Evolutionary conservation across 2,888 invertebrate genomes (phyloP).

Genomic region (Polyommatus icarus): DNA sequence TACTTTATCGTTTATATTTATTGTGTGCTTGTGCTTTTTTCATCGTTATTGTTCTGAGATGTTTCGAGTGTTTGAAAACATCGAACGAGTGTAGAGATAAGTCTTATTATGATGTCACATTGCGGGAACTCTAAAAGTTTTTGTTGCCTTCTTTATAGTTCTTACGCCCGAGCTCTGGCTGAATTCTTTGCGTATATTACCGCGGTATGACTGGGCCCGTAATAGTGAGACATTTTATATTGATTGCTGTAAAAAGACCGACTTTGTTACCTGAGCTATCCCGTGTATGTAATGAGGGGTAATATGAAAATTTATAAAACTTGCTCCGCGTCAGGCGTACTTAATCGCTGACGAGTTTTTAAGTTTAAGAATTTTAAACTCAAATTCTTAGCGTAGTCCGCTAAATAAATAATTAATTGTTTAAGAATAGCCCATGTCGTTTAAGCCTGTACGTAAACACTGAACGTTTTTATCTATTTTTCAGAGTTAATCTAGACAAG

Average conservation of each 20-base stretch:
- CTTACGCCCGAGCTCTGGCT: not conserved
- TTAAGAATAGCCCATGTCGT: not conserved
- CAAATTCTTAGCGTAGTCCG: not conserved
- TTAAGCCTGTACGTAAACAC: not conserved
- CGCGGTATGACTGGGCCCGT: conserved; percentile 14
- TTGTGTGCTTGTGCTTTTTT: conserved; percentile 8
- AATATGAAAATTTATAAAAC: conserved; percentile 13
- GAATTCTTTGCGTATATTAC: conserved; percentile 29
- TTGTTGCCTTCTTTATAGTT: not conserved
- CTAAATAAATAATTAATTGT: not conserved
- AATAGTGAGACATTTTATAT: conserved; percentile 23
- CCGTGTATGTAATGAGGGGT: not conserved
- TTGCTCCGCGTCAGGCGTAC: not conserved
- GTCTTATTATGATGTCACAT: conserved; percentile 39
- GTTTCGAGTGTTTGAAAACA: conserved; percentile 1
- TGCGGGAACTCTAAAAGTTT: conserved; percentile 30
- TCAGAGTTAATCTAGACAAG: too few relatives aligned
- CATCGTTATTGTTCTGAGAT: not conserved
- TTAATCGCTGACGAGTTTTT: conserved; percentile 1
- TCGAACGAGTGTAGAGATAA: conserved; percentile 20
- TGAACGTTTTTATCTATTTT: too few relatives aligned
- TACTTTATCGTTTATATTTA: conserved; percentile 32
- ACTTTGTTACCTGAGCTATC: conserved; percentile 9
- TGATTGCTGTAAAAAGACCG: conserved; percentile 20
- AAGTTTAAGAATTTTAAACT: not conserved